phyloP scores from a whole-genome alignment of 2,888 invertebrate genomes.

The Blomia tropicalis region DNA sequence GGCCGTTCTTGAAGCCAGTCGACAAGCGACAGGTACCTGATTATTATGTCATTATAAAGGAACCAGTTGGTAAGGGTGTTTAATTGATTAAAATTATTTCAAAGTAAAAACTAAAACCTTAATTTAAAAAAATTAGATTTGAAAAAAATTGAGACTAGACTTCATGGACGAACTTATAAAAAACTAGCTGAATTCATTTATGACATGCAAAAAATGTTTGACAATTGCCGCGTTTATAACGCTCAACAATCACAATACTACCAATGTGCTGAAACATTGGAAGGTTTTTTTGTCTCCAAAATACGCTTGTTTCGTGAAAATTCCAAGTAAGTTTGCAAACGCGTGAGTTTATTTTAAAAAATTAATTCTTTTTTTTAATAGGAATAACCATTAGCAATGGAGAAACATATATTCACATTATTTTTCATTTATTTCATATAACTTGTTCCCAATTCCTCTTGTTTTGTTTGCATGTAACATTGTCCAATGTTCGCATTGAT shows the following conservation, averaged over 20 bases:
- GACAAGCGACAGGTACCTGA: slow-evolving; percentile 89
- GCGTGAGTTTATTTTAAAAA: no score
- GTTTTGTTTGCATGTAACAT: no score
- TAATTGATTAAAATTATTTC: slow-evolving; percentile 4
- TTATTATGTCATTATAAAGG: slow-evolving; percentile 86
- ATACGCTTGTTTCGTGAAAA: background rate
- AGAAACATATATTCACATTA: no score
- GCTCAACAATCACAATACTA: slow-evolving; percentile 47
- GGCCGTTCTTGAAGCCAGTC: slow-evolving; percentile 95
- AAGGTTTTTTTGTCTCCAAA: slow-evolving; percentile 55
- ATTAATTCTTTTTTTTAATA: no score
- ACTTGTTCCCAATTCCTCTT: no score
- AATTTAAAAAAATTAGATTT: slow-evolving; percentile 51
- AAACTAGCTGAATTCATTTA: slow-evolving; percentile 85
- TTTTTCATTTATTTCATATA: no score
- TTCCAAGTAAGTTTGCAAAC: background rate
- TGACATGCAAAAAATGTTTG: slow-evolving; percentile 95
- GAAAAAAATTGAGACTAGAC: slow-evolving; percentile 71
- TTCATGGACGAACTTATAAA: slow-evolving; percentile 63
- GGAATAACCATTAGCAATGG: no score
- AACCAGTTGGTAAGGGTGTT: slow-evolving; percentile 68
- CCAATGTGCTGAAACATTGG: slow-evolving; percentile 84
- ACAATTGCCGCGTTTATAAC: slow-evolving; percentile 60
- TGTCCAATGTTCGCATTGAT: no score
- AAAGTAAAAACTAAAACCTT: background rate